phyloP scores from a whole-genome alignment of 2,888 invertebrate species.

The Lithophane socia region DNA sequence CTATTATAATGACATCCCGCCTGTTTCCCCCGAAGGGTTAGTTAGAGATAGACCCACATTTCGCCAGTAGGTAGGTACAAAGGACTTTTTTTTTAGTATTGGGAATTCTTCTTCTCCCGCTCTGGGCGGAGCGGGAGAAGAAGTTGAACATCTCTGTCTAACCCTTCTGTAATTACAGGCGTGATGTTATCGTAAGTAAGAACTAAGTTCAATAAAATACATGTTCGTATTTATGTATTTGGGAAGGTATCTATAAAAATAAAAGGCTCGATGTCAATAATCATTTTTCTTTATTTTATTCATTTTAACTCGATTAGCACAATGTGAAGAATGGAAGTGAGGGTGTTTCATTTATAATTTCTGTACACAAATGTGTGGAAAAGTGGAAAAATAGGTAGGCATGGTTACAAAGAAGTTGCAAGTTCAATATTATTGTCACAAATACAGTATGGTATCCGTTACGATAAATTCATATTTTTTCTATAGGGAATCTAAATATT shows the following conservation, averaged over 20 bases:
- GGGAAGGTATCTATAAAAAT: neutral
- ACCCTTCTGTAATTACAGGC: too few relatives aligned
- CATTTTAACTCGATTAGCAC: conserved; percentile 71
- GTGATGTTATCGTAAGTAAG: too few relatives aligned
- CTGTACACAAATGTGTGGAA: conserved; percentile 77
- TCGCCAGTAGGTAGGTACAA: too few relatives aligned
- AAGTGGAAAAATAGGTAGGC: conserved; percentile 85
- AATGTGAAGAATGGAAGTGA: conserved; percentile 67
- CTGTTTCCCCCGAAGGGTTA: too few relatives aligned
- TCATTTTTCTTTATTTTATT: conserved; percentile 64
- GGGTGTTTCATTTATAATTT: conserved; percentile 59
- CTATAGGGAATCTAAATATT: conserved; percentile 29
- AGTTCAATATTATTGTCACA: conserved; percentile 85
- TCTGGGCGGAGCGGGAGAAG: too few relatives aligned
- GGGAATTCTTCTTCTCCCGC: too few relatives aligned
- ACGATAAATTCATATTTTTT: conserved; percentile 55
- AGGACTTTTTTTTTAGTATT: too few relatives aligned
- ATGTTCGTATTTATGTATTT: too few relatives aligned
- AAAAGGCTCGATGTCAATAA: conserved; percentile 36
- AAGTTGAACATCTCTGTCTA: too few relatives aligned
- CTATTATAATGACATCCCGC: neutral
- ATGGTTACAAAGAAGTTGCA: conserved; percentile 72
- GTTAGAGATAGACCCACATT: too few relatives aligned
- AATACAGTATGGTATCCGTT: conserved; percentile 55
- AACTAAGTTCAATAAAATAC: too few relatives aligned